These are phyloP conservation scores for Masticophis lateralis DNA, from an alignment of 2,797 vertebrate species.

Conservation along the genomic window DNA sequence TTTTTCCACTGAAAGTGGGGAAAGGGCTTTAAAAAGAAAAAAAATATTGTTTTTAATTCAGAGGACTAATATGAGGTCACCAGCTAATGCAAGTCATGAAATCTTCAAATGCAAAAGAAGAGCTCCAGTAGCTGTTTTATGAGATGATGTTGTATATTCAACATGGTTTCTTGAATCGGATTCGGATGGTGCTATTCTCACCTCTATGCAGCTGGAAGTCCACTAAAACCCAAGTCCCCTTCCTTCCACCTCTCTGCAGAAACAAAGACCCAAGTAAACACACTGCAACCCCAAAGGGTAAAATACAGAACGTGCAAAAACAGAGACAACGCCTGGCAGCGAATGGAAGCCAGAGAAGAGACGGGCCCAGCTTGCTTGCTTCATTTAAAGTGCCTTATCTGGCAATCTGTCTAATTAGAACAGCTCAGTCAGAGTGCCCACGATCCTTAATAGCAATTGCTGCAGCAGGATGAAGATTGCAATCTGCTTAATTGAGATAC, in stretches of 20 bases:
- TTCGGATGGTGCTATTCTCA: conserved; percentile 11
- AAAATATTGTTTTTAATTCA: background rate
- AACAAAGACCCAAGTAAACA: conserved; percentile 25
- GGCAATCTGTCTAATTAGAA: conserved; percentile 61
- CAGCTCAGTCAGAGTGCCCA: conserved; percentile 59
- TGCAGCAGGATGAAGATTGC: conserved; percentile 64
- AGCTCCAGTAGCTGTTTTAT: background rate
- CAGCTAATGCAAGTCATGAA: conserved; percentile 18
- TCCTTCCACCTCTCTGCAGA: background rate
- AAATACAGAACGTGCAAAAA: conserved; percentile 8
- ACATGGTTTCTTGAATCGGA: background rate
- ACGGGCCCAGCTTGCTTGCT: conserved; percentile 32
- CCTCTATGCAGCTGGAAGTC: background rate
- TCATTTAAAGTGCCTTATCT: conserved; percentile 57
- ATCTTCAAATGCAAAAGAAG: background rate
- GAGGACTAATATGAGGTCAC: background rate
- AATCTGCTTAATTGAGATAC: conserved; percentile 70
- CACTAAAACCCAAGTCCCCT: background rate
- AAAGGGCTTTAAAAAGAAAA: too few relatives aligned
- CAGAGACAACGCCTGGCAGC: conserved; percentile 50
- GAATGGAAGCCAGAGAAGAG: conserved; percentile 45
- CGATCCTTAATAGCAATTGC: conserved; percentile 64
- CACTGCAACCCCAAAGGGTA: conserved; percentile 44
- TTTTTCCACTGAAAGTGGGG: background rate
- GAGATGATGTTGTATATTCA: background rate